Conservation (phyloP, 2,797 vertebrate genomes). For the Nannoperca obscura region DNA sequence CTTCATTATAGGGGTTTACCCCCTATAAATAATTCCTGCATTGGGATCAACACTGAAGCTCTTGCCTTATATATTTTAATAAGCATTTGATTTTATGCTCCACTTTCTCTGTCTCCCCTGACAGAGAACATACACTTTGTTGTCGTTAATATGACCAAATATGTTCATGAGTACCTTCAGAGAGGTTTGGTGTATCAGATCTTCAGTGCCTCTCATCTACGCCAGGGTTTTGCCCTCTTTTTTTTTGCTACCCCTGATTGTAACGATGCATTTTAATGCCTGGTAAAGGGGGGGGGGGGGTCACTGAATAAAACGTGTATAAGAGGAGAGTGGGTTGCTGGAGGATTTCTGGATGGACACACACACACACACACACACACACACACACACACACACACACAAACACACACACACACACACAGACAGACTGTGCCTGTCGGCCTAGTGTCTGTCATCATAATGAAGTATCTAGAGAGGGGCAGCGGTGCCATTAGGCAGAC, state of each 20-base stretch:
- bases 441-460: slow-evolving; percentile 69
- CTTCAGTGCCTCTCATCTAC: not conserved
- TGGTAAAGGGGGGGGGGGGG: slow-evolving; percentile 14
- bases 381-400: slow-evolving; percentile 29
- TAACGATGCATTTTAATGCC: slow-evolving; percentile 32
- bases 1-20: slow-evolving; percentile 34
- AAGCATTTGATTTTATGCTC: slow-evolving; percentile 39
- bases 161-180: not conserved
- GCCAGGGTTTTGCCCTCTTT: not conserved
- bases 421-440: slow-evolving; percentile 25
- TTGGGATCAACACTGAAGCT: slow-evolving; percentile 14
- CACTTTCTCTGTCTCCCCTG: slow-evolving; percentile 28
- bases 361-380: not conserved
- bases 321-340: slow-evolving; percentile 40
- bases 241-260: slow-evolving; percentile 22
- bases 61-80: slow-evolving; percentile 34
- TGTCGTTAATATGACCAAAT: slow-evolving; percentile 35
- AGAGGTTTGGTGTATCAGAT: slow-evolving; percentile 23
- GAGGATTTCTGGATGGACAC: slow-evolving; percentile 34
- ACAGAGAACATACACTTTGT: slow-evolving; percentile 27
- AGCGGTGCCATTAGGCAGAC: slow-evolving; percentile 52
- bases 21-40: slow-evolving; percentile 47
- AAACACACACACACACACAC: slow-evolving; percentile 16
- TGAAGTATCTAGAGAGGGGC: slow-evolving; percentile 64
- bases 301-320: not conserved